A percentile compares a stretch with the other conserved stretches of the same genome.
These are phyloP conservation scores for Gastrophysa polygoni DNA, from an alignment of 2,888 invertebrate genomes.

Conservation along the genomic window DNA sequence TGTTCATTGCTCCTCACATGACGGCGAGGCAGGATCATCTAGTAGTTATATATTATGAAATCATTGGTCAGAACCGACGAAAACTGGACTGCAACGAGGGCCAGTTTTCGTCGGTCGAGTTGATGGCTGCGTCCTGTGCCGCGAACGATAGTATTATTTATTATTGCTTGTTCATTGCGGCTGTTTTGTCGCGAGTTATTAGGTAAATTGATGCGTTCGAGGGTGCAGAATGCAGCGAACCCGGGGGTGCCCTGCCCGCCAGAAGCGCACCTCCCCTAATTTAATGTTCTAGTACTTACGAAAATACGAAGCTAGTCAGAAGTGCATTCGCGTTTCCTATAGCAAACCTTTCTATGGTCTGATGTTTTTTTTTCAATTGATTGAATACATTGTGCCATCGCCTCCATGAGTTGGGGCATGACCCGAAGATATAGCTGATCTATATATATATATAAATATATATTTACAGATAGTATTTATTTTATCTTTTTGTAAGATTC, in stretches of 20 bases:
- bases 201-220: slow-evolving; percentile 37
- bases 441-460: slow-evolving; percentile 38
- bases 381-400: slow-evolving; percentile 53
- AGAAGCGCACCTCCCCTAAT: slow-evolving; percentile 45
- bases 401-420: slow-evolving; percentile 41
- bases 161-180: slow-evolving; percentile 38
- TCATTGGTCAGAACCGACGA: too few species aligned
- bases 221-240: slow-evolving; percentile 38
- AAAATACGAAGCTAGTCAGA: slow-evolving; percentile 60
- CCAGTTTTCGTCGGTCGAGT: background rate
- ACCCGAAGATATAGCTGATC: slow-evolving; percentile 48
- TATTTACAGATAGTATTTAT: slow-evolving; percentile 47
- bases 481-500: slow-evolving; percentile 35
- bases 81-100: background rate
- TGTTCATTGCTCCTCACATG: too few species aligned
- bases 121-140: slow-evolving; percentile 15
- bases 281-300: slow-evolving; percentile 54
- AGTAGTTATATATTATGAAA: too few species aligned
- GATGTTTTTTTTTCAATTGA: slow-evolving; percentile 49
- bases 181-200: slow-evolving; percentile 29
- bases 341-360: slow-evolving; percentile 53
- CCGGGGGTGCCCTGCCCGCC: slow-evolving; percentile 39
- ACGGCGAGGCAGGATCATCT: too few species aligned
- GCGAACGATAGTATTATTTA: slow-evolving; percentile 36
- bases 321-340: slow-evolving; percentile 58